Evolutionary conservation across 2,888 invertebrate genomes (phyloP).

Genomic region (Caenorhabditis zanzibari): DNA sequence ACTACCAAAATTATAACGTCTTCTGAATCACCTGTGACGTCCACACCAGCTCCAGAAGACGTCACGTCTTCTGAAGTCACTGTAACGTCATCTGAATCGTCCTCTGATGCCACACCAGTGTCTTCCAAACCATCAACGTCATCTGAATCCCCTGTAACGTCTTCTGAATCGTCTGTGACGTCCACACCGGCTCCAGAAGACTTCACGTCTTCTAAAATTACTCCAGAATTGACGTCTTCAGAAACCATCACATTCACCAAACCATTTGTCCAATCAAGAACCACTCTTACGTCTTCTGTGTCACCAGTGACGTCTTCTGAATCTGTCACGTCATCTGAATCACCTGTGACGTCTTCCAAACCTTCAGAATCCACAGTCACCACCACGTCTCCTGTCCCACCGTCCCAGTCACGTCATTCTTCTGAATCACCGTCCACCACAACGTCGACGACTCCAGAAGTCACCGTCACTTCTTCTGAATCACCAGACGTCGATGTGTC

Average conservation of each 20-base stretch:
- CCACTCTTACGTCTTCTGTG: too few species aligned
- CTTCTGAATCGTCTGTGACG: slow-evolving; percentile 46
- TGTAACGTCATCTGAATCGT: neutral
- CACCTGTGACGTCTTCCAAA: slow-evolving; percentile 4
- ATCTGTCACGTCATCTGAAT: slow-evolving; percentile 12
- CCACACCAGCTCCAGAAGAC: slow-evolving; percentile 6
- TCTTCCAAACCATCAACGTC: neutral
- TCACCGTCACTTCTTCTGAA: slow-evolving; percentile 2
- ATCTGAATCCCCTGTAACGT: slow-evolving; percentile 19
- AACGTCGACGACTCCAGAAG: neutral
- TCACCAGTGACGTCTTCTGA: neutral
- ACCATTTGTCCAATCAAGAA: too few species aligned
- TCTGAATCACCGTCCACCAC: neutral
- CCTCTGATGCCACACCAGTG: neutral
- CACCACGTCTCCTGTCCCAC: neutral
- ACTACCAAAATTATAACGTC: slow-evolving; percentile 2
- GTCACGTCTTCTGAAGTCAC: slow-evolving; percentile 14
- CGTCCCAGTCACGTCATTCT: neutral
- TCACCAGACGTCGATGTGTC: too few species aligned
- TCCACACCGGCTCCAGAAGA: neutral
- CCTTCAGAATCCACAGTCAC: neutral
- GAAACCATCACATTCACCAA: slow-evolving; percentile 13
- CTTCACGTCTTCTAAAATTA: neutral
- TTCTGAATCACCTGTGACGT: slow-evolving; percentile 13
- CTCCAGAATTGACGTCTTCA: slow-evolving; percentile 1